Evolutionary conservation across 2,888 invertebrate genomes (phyloP), one percentile per base, ranked within the genome.

Genomic region (Malacosoma neustria): DNA sequence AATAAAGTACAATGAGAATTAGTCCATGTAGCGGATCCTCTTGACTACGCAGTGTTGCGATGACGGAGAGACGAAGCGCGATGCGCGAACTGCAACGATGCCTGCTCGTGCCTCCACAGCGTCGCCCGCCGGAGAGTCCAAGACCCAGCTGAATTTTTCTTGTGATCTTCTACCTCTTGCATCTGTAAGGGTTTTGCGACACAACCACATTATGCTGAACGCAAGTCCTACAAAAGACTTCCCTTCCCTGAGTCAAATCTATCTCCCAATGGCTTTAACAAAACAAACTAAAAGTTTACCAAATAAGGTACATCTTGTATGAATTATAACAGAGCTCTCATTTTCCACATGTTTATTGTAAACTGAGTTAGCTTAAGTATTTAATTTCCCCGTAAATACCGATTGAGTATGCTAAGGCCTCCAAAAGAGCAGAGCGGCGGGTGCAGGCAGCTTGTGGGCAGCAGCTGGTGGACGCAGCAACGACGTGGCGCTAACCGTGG

Each of bases 311-410:
- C 9, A 9, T 22, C 5, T 22, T 22, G 22, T 22, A 22, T 22
- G 9, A 3, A 22, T 22, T 22, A 22, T 22, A 7, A 22, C 9
- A 9, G 9, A 22, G 9, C 5, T 22, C 5, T 22, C 6, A 9
- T 22, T 7, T 9, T 22, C 22, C 22, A 22, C 22, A 22, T 22
- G 9, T 61, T 65, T 63, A 57, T 62, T 62, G 63, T 64, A 54
- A 51, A 52, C 47, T 66, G 66, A 72, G 62, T 79, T 81, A 80
- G 71, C 81, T 63, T 74, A 81, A 84, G 70, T 81, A 81, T 72
- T 80, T 74, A 80, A 82, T 76, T 72, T 82, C 84, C 85, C 84
- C 67, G 84, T 84, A 85, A 85, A 84, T 85, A 85, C 85, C 85
- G 84, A 85, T 84, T 82, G 68, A 69, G 69, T 82, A 75, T 80